Evolutionary conservation across 1,140 invertebrate species (phyloP).

Genomic region (Drosophila ambigua): DNA sequence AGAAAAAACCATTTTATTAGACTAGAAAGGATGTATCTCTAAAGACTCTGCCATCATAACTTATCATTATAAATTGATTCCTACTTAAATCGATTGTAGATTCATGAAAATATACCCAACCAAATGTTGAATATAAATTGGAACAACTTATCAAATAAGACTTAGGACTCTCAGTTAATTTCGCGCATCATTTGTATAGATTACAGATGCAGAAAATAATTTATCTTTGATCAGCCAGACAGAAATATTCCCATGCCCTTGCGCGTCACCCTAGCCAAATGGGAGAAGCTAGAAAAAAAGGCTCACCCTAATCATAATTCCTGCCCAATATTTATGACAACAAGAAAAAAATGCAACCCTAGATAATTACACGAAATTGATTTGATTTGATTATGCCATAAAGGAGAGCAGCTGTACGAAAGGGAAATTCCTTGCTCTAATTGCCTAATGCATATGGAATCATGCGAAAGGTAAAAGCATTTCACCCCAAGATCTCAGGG

Average conservation of each 20-base stretch:
- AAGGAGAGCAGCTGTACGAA: slow-evolving; percentile 52
- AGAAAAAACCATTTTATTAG: not conserved
- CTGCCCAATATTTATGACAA: slow-evolving; percentile 42
- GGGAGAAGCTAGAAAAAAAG: slow-evolving; percentile 6
- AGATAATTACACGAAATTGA: slow-evolving; percentile 65
- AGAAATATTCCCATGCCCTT: slow-evolving; percentile 28
- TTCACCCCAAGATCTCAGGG: slow-evolving; percentile 28
- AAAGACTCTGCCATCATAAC: no score
- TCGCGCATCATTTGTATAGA: slow-evolving; percentile 19
- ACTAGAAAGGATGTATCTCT: no score
- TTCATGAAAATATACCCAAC: no score
- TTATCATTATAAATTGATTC: no score
- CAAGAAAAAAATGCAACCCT: slow-evolving; percentile 35
- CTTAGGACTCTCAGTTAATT: not conserved
- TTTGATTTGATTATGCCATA: slow-evolving; percentile 63
- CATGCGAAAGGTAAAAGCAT: slow-evolving; percentile 40
- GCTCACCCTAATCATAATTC: slow-evolving; percentile 43
- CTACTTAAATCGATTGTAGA: no score
- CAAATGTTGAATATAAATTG: no score
- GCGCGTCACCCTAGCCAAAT: not conserved
- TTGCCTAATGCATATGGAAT: slow-evolving; percentile 69
- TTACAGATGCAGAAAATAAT: slow-evolving; percentile 12
- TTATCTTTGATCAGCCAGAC: slow-evolving; percentile 20
- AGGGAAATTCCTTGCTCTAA: slow-evolving; percentile 45
- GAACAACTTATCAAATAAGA: not conserved